Conservation (phyloP, 1,140 invertebrate species). For the Drosophila pachea region DNA sequence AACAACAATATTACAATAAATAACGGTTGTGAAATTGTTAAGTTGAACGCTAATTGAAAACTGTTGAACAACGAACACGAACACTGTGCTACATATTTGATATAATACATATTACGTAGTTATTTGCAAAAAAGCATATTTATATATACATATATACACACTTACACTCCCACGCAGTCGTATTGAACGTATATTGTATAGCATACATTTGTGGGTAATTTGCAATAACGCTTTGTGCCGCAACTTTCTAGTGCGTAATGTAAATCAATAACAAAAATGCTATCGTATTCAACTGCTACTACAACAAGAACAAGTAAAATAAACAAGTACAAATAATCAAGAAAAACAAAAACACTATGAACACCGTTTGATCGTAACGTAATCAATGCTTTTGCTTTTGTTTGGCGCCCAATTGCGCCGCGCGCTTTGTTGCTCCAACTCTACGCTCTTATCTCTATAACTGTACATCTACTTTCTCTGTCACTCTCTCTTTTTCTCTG, state of each 20-base stretch:
- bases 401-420: conserved; percentile 48
- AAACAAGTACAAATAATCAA: conserved; percentile 18
- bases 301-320: conserved; percentile 22
- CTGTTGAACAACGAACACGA: conserved; percentile 51
- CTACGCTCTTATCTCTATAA: conserved; percentile 19
- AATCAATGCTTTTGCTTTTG: conserved; percentile 73
- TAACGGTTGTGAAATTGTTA: conserved; percentile 1
- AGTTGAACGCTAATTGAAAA: conserved; percentile 35
- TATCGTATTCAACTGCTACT: conserved; percentile 22
- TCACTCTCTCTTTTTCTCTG: conserved; percentile 20
- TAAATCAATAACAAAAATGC: conserved; percentile 10
- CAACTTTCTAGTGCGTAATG: conserved; percentile 7
- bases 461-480: conserved; percentile 23
- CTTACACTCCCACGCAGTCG: not conserved
- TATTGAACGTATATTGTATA: conserved; percentile 57
- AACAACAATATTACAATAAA: conserved; percentile 11
- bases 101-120: conserved; percentile 16
- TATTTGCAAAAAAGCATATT: conserved; percentile 3
- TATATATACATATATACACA: conserved; percentile 12
- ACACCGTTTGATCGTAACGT: conserved; percentile 55
- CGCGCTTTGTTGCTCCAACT: conserved; percentile 60
- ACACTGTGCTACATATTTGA: conserved; percentile 58
- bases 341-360: conserved; percentile 19
- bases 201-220: conserved; percentile 69
- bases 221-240: conserved; percentile 25